Evolutionary conservation across 2,888 invertebrate species (phyloP), one percentile per base, ranked within the genome.

Genomic region (Stegana nigrithorax): DNA sequence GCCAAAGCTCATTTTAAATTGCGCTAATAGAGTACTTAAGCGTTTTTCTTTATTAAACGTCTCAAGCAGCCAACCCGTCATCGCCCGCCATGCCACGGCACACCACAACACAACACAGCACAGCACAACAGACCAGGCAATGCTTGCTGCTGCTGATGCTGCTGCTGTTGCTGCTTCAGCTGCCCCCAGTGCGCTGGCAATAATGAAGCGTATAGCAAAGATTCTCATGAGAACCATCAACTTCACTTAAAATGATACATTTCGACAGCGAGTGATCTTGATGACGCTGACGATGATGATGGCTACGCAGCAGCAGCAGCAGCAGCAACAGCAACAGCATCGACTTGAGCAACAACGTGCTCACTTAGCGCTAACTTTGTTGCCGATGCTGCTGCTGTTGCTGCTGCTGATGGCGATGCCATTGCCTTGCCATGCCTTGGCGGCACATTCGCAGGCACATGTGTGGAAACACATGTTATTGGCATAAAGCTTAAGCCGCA

Each of bases 11-110:
- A 55, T 62, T 61, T 57, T 55, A 69, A 71, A 72, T 69, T 73
- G 68, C 71, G 64, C 71, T 78, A 74, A 74, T 75, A 78, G 75
- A 78, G 78, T 78, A 74, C 76, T 74, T 75, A 73, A 62, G 60
- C 63, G 58, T 58, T 55, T 55, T 21, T 36, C 19, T 29, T 51
- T 53, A 32, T 53, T 53, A 53, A 53, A 53, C 26, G 21, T 32
- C 32, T 53, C 32, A n/a, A 21, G 12, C 25, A 12, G 32, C n/a
- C 19, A 44, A n/a, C n/a, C n/a, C n/a, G n/a, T n/a, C n/a, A n/a
- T n/a, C n/a, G n/a, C n/a, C n/a, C n/a, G n/a, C n/a, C n/a, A n/a
- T n/a, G n/a, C n/a, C n/a, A n/a, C n/a, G n/a, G n/a, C n/a, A n/a
- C n/a, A n/a, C n/a, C n/a, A n/a, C n/a, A n/a, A n/a, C n/a, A n/a